Percentiles rank a stretch among this genome's conserved stretches.
Conservation (phyloP, 2,888 invertebrate species). For the Parelbella ahira region DNA sequence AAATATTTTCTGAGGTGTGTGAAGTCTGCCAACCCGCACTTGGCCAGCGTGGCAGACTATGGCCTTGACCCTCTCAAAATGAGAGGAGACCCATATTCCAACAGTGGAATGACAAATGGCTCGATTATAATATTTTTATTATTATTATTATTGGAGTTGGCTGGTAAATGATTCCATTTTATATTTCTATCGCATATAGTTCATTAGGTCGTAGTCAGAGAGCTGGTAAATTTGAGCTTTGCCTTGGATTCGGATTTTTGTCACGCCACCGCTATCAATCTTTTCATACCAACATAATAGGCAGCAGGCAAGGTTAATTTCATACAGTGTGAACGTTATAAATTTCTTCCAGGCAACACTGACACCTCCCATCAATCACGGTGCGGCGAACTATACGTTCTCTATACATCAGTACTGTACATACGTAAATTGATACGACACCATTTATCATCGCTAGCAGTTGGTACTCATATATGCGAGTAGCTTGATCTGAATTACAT, state of each 20-base stretch:
- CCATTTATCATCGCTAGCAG: conserved; percentile 17
- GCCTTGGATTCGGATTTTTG: conserved; percentile 18
- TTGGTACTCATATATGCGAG: conserved; percentile 14
- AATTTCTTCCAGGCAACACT: conserved; percentile 21
- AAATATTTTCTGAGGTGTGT: no score
- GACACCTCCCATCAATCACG: conserved; percentile 21
- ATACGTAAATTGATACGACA: conserved; percentile 15
- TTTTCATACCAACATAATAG: conserved; percentile 21
- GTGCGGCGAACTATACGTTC: conserved; percentile 7
- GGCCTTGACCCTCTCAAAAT: no score
- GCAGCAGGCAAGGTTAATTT: conserved; percentile 19
- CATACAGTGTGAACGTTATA: conserved; percentile 22
- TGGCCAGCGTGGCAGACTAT: no score
- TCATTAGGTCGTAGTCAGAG: no score
- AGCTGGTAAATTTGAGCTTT: no score
- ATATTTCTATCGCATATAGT: no score
- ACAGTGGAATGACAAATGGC: no score
- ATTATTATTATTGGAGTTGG: no score
- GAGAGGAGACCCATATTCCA: no score
- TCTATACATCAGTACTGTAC: conserved; percentile 6
- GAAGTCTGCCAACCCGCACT: no score
- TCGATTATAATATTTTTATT: no score
- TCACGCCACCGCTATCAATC: conserved; percentile 16
- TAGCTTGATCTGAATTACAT: conserved; percentile 1
- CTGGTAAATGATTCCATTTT: no score